Evolutionary conservation across 2,113 vertebrate species (phyloP), one percentile per base, ranked within the genome.

Genomic region (Paracanthobrama guichenoti): DNA sequence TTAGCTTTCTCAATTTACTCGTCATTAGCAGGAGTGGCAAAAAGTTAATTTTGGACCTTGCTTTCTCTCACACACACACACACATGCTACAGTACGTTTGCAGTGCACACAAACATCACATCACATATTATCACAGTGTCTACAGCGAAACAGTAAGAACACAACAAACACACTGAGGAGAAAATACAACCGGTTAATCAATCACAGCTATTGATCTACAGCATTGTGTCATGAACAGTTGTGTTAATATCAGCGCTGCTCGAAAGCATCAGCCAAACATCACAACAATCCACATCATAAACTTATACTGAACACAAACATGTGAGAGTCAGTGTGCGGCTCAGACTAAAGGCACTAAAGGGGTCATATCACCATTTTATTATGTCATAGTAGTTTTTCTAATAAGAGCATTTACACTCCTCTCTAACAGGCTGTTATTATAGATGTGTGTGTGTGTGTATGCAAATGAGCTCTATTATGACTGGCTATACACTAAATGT

Each of bases 131-230:
- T 59, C 22, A 78, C 22, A 57, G 7, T n/a, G 11, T 57, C 20
- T 76, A 46, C 20, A 72, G 12, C 69, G 14, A 24, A 62, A 79
- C 76, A 79, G 2, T 59, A n/a, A 39, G 2, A 26, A 79, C 22
- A 74, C 66, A 39, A 85, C 85, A 72, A 81, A 87, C 73, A 87
- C 86, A 82, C 87, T 88, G 31, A 89, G 89, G 89, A 88, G 76
- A 91, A 82, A 93, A 84, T 6, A 90, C 46, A 94, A 89, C 2
- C 81, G 83, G 92, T 93, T 92, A 94, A 42, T 74, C 62, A 71
- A 90, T 71, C 84, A 89, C 87, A 91, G 88, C 83, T 78, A 82
- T 86, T 35, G 89, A 73, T 81, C 46, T 77, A 79, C 64, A 84
- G 11, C 75, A 79, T 75, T 31, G 53, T 42, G 62, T 20, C 78